Evolutionary conservation across 2,797 vertebrate genomes (phyloP).

Genomic region (Lepus oiostolus): DNA sequence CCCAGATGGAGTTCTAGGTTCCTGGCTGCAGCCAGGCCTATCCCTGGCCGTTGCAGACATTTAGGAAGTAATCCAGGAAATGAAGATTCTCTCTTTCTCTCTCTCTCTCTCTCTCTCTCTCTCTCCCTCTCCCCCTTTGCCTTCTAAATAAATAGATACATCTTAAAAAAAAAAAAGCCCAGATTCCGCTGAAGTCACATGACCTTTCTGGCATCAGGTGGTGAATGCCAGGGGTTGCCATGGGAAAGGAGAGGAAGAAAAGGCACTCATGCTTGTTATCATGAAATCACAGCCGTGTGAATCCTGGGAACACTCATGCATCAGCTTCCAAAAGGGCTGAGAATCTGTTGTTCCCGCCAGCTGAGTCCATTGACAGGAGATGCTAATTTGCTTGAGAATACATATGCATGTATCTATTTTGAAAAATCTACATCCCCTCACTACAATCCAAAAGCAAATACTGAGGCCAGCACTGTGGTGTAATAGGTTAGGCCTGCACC

Average conservation of each 20-base stretch:
- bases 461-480: too few relatives aligned
- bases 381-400: neutral
- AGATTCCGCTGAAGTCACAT: neutral
- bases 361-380: neutral
- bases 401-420: neutral
- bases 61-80: too few relatives aligned
- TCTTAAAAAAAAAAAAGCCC: too few relatives aligned
- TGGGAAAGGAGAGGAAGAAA: constrained; percentile 33
- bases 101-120: too few relatives aligned
- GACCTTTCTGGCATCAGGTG: neutral
- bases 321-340: neutral
- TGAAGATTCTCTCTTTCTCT: too few relatives aligned
- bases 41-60: too few relatives aligned
- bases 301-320: neutral
- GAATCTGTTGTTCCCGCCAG: constrained; percentile 11
- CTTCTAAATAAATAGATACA: too few relatives aligned
- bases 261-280: neutral
- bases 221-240: neutral
- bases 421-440: neutral
- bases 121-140: too few relatives aligned
- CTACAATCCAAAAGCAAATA: neutral
- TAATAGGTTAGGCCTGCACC: too few relatives aligned
- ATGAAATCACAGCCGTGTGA: neutral
- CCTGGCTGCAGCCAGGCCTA: too few relatives aligned
- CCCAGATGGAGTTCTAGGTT: too few relatives aligned